Evolutionary conservation across 2,797 vertebrate species (phyloP).

Genomic region (Epinephelus malabaricus): DNA sequence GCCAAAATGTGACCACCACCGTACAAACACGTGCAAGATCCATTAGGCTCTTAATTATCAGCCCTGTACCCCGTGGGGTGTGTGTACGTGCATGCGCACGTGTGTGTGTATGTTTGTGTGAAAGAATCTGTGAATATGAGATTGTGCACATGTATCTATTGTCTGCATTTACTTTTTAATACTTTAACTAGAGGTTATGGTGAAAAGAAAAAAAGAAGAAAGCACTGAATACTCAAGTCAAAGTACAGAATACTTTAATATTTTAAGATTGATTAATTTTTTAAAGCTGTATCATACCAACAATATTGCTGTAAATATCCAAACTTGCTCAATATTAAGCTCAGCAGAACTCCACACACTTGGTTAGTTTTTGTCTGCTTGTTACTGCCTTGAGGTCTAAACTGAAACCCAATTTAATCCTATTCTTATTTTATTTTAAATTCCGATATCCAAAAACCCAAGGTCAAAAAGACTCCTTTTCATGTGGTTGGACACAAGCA

Average conservation of each 20-base stretch:
- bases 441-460: conserved; percentile 3
- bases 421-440: conserved; percentile 18
- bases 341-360: not conserved
- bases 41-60: conserved; percentile 90
- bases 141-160: conserved; percentile 3
- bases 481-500: not conserved
- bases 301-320: not conserved
- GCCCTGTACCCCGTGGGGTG: conserved; percentile 39
- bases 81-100: not conserved
- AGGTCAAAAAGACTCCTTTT: not conserved
- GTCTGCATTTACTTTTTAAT: not conserved
- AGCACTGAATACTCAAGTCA: not conserved
- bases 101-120: not conserved
- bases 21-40: conserved; percentile 78
- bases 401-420: conserved; percentile 39
- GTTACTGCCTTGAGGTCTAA: conserved; percentile 20
- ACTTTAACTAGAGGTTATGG: conserved; percentile 1
- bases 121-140: conserved; percentile 15
- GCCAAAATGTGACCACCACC: conserved; percentile 90
- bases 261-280: not conserved
- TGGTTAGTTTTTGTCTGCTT: not conserved
- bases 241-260: conserved; percentile 16
- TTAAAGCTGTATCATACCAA: not conserved
- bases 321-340: not conserved
- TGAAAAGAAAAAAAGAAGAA: not conserved